These are phyloP conservation scores for Stenotaenia linearis DNA, from an alignment of 2,888 invertebrate genomes.

Conservation along the genomic window DNA sequence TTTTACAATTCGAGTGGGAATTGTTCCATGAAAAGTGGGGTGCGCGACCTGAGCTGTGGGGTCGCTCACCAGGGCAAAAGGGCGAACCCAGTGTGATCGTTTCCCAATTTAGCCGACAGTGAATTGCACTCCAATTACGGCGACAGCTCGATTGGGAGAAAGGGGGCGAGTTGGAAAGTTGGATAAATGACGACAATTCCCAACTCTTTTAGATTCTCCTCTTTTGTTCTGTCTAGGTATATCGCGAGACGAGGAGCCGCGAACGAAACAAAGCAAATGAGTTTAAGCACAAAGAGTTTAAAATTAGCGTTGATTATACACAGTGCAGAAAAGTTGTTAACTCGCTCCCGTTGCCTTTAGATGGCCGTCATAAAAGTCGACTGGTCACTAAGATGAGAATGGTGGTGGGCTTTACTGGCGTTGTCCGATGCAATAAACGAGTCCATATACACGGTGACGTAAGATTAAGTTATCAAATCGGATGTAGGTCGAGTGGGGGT, in stretches of 20 bases:
- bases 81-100: conserved; percentile 6
- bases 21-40: background rate
- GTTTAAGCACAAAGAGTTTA: conserved; percentile 2
- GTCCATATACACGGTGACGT: background rate
- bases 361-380: conserved; percentile 16
- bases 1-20: background rate
- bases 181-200: conserved; percentile 18
- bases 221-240: background rate
- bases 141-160: conserved; percentile 19
- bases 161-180: conserved; percentile 1
- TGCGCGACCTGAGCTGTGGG: background rate
- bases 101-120: conserved; percentile 21
- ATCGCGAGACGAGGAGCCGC: background rate
- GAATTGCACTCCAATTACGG: conserved; percentile 23
- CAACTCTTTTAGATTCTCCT: background rate
- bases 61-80: conserved; percentile 21
- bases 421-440: background rate
- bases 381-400: background rate
- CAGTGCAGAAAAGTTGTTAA: conserved; percentile 1
- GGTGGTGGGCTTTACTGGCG: background rate
- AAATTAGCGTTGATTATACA: conserved; percentile 7
- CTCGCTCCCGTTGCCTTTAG: background rate
- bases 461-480: conserved; percentile 13
- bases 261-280: background rate
- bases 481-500: background rate